phyloP scores from a whole-genome alignment of 2,797 vertebrate species.

The Peromyscus melanophrys region DNA sequence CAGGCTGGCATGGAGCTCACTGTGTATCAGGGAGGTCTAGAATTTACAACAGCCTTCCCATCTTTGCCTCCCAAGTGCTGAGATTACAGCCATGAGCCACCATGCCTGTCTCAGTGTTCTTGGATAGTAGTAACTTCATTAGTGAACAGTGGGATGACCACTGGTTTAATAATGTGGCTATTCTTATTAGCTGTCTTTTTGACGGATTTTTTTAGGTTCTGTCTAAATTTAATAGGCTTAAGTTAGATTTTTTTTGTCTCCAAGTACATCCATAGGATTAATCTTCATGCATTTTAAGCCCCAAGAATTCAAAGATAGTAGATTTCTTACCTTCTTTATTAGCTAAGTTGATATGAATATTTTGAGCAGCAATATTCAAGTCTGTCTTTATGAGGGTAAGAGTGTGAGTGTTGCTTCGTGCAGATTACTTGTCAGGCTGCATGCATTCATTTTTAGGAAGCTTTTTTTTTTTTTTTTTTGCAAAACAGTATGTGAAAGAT shows the following conservation, averaged over 20 bases:
- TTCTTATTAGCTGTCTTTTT: neutral
- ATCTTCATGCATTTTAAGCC: conserved; percentile 19
- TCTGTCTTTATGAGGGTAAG: neutral
- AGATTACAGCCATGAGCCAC: neutral
- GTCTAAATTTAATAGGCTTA: neutral
- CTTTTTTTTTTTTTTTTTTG: neutral
- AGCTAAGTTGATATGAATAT: neutral
- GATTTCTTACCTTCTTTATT: conserved; percentile 5
- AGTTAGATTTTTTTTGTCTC: conserved; percentile 21
- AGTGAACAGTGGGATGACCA: neutral
- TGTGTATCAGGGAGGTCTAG: neutral
- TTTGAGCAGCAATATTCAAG: neutral
- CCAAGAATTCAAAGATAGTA: neutral
- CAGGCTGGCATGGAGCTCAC: neutral
- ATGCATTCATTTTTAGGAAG: conserved; percentile 19
- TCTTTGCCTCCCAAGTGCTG: neutral
- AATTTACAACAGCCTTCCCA: neutral
- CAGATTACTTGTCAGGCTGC: neutral
- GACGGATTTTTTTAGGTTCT: neutral
- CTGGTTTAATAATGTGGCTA: neutral
- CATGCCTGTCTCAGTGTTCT: neutral
- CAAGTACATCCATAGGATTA: neutral
- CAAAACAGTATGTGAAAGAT: conserved; percentile 36
- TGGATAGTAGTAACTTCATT: neutral
- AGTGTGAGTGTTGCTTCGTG: neutral